Conservation (phyloP, 2,113 vertebrate species). For the Eudyptes chrysolophus region DNA sequence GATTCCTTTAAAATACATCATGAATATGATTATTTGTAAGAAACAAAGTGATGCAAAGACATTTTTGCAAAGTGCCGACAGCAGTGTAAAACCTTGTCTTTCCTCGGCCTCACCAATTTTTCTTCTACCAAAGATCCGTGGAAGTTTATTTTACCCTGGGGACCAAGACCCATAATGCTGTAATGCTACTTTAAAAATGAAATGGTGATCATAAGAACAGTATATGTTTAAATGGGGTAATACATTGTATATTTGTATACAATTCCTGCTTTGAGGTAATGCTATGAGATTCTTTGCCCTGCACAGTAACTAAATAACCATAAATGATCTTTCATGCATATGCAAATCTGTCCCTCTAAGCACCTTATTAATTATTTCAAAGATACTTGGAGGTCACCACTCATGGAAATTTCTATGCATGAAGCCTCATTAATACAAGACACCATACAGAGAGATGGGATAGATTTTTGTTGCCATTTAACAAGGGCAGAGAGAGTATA, state of each 20-base stretch:
- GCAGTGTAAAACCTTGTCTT: slow-evolving; percentile 2
- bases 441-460: slow-evolving; percentile 37
- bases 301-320: slow-evolving; percentile 62
- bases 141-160: not conserved
- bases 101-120: not conserved
- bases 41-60: slow-evolving; percentile 11
- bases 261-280: slow-evolving; percentile 12
- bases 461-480: slow-evolving; percentile 52
- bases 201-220: not conserved
- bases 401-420: slow-evolving; percentile 68
- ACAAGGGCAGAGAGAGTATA: slow-evolving; percentile 48
- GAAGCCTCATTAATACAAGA: slow-evolving; percentile 73
- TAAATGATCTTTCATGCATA: slow-evolving; percentile 69
- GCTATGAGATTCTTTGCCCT: slow-evolving; percentile 20
- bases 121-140: not conserved
- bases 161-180: not conserved
- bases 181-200: not conserved
- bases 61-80: not conserved
- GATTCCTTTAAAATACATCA: slow-evolving; percentile 19
- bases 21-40: not conserved
- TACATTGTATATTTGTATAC: not conserved
- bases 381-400: slow-evolving; percentile 76
- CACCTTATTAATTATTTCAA: slow-evolving; percentile 80
- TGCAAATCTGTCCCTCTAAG: slow-evolving; percentile 72
- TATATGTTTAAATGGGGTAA: not conserved